Evolutionary conservation across 1,140 invertebrate genomes (phyloP), one percentile per base, ranked within the genome.

Genomic region (Diabrotica virgifera): DNA sequence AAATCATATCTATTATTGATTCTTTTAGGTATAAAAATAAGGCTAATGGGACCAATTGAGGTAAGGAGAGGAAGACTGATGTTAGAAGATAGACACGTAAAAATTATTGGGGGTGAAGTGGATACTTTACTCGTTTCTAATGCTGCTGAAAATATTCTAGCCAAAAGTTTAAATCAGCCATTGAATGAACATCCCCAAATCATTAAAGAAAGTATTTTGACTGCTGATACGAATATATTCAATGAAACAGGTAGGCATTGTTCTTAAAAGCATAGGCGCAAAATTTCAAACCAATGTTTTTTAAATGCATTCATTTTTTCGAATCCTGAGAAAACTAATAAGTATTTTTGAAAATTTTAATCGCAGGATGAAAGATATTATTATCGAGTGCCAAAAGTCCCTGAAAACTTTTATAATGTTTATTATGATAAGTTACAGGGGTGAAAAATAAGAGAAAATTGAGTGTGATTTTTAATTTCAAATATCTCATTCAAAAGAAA

Each of bases 31-130:
- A 81, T 81, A 37, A 91, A 92, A 81, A 81, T 90, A 60, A 73
- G 80, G 63, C 72, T 85, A 9, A 81, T 79, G 68, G 91, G 91
- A 10, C 87, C 87, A 35, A 77, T 94, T 5, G 80, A 83, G 66
- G 90, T 90, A 74, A 84, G 90, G 53, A 81, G 83, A 66, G 90
- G 91, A 5, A 79, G 91, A 40, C 74, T 94, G 11, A 79, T 93
- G 69, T 78, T 94, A 37, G 85, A 85, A 69, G 80, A 85, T 59
- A 77, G 80, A 50, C 86, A 88, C 67, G 72, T 93, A 8, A 81
- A 82, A 63, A 74, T 91, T 53, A 72, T 92, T 3, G 91, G 90
- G 2, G 92, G 92, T 13, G 89, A 92, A 80, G 89, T 93, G 1
- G 88, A 90, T 40, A 78, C 79, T 64, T 68, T 90, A 14, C 69